Base-by-base conservation (phyloP, 2,113 vertebrate genomes). In the Gobiocypris rarus region DNA sequence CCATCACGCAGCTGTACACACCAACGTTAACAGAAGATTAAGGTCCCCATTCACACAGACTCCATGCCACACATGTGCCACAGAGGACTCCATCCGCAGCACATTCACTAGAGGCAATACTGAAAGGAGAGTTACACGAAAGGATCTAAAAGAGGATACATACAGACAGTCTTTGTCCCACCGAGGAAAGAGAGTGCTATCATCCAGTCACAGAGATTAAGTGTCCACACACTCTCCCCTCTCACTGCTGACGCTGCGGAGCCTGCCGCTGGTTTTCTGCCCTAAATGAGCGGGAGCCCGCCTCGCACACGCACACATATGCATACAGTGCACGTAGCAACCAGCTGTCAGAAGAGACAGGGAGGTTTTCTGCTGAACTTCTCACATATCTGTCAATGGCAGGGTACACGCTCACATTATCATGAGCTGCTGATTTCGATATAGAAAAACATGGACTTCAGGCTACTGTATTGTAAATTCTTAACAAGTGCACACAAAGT, bases 121-220 rank as follows among this genome's bases (percentile, higher is more conserved):
- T 52, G 11, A 50, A 56, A 65, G 1, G 58, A 56, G 31, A 34
- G 24, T 24, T 11, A 50, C 28, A 59, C 34, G 75, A 67, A 28
- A 61, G 26, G 15, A 67, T n/a, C 54, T 3, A 38, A 58, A 13
- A 54, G 31, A 65, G 69, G 24, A 87, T 92, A 94, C 93, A 88
- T 94, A 94, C 93, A 89, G 90, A 91, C 81, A 92, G 88, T 89
- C 89, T 94, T 88, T 84, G 91, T 94, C 92, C 94, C 75, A 74
- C 89, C 82, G 92, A 85, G 90, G 91, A 91, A 80, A 92, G 89
- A 89, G 87, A 91, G 89, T 22, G 88, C 82, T 86, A 93, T 91
- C 93, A 94, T 95, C 91, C 91, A 92, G 91, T 90, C 89, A 84
- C 87, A 83, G 86, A 89, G 81, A 58, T 90, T 86, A 87, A 83